Conservation (phyloP, 2,797 vertebrate genomes). For the Peromyscus aztecus region DNA sequence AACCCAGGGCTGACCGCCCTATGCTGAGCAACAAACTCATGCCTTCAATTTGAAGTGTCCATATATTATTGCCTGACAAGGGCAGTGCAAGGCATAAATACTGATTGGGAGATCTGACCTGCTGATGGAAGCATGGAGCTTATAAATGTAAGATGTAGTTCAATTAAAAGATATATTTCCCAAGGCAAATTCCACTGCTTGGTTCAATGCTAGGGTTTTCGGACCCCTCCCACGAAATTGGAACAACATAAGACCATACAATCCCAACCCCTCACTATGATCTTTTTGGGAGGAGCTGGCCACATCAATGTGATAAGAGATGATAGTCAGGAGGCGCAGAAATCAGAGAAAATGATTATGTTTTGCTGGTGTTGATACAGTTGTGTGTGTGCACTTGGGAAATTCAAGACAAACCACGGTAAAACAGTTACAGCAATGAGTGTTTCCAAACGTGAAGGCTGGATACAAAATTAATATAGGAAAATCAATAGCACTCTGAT, state of each 20-base stretch:
- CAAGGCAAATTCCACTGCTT: background rate
- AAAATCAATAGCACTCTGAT: constrained; percentile 50
- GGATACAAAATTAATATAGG: constrained; percentile 14
- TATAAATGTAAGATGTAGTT: constrained; percentile 42
- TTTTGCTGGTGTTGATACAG: background rate
- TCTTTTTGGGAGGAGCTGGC: background rate
- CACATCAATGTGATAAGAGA: background rate
- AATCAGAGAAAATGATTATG: constrained; percentile 4
- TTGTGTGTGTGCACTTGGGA: background rate
- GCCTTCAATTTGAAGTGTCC: background rate
- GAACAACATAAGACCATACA: background rate
- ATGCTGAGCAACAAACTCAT: background rate
- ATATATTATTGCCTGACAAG: background rate
- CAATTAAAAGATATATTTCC: background rate
- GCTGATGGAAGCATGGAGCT: background rate
- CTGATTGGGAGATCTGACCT: background rate
- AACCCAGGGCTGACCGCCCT: background rate
- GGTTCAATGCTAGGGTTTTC: background rate
- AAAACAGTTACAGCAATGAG: constrained; percentile 33
- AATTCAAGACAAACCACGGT: constrained; percentile 15
- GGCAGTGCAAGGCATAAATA: background rate
- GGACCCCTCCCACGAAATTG: background rate
- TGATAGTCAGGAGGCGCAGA: background rate
- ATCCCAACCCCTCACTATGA: background rate
- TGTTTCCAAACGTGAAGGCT: background rate